Evolutionary conservation across 2,888 invertebrate species (phyloP).

Genomic region (Cheilosia vulpina): DNA sequence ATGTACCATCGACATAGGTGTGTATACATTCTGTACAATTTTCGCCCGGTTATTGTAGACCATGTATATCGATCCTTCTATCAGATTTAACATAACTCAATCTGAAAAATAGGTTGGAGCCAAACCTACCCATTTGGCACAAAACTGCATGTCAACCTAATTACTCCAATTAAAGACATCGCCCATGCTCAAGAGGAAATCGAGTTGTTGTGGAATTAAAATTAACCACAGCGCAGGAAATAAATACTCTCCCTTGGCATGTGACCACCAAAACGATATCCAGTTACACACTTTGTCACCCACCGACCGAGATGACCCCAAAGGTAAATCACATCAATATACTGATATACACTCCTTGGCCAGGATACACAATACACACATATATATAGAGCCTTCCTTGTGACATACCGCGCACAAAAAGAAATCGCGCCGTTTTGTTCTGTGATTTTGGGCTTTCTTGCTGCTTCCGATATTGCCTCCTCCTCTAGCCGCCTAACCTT

Average conservation of each 20-base stretch:
- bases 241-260: constrained; percentile 65
- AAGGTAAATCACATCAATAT: constrained; percentile 68
- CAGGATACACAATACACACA: background rate
- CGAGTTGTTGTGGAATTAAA: constrained; percentile 71
- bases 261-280: constrained; percentile 73
- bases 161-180: constrained; percentile 74
- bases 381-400: constrained; percentile 1
- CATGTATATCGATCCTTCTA: constrained; percentile 36
- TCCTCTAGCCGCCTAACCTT: background rate
- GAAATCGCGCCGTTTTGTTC: constrained; percentile 56
- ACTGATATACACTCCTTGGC: constrained; percentile 38
- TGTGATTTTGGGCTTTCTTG: constrained; percentile 62
- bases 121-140: constrained; percentile 8
- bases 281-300: constrained; percentile 73
- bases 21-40: background rate
- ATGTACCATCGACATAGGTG: no score
- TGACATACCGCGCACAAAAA: constrained; percentile 26
- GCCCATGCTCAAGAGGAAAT: constrained; percentile 67
- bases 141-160: constrained; percentile 70
- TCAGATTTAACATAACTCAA: constrained; percentile 64
- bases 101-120: constrained; percentile 42
- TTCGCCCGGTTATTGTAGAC: background rate
- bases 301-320: constrained; percentile 69
- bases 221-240: constrained; percentile 72
- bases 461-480: constrained; percentile 7